Evolutionary conservation across 2,888 invertebrate genomes (phyloP).

Genomic region (Metacarcinus magister): DNA sequence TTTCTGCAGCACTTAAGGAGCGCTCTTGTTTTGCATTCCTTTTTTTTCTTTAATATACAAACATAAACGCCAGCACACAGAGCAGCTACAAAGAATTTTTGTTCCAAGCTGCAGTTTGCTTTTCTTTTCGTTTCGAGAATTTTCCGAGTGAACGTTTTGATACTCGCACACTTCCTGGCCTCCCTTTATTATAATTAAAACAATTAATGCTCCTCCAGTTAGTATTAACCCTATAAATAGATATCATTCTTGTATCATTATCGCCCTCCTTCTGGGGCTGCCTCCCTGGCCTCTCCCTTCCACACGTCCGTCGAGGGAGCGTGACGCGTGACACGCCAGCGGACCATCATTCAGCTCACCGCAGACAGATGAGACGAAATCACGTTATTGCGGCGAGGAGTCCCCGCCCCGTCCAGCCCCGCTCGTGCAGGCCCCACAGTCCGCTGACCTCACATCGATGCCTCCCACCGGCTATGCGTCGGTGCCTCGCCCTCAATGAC

Average conservation of each 20-base stretch:
- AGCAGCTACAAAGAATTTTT: background rate
- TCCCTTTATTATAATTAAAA: background rate
- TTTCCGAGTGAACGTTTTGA: background rate
- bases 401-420: background rate
- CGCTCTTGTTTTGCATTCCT: background rate
- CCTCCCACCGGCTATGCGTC: background rate
- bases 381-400: slow-evolving; percentile 28
- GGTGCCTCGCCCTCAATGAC: background rate
- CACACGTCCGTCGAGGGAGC: background rate
- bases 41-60: background rate
- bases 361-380: background rate
- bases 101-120: background rate
- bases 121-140: background rate
- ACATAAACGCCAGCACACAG: background rate
- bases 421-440: background rate
- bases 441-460: background rate
- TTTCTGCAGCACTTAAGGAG: background rate
- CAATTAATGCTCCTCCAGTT: background rate
- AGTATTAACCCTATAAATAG: background rate
- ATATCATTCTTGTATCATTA: background rate
- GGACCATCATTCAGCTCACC: background rate
- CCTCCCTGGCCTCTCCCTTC: background rate
- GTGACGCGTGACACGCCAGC: slow-evolving; percentile 15
- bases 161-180: background rate
- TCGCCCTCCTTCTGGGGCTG: background rate